Conservation (phyloP, 2,113 vertebrate species). For the cattle (Bos taurus) region DNA sequence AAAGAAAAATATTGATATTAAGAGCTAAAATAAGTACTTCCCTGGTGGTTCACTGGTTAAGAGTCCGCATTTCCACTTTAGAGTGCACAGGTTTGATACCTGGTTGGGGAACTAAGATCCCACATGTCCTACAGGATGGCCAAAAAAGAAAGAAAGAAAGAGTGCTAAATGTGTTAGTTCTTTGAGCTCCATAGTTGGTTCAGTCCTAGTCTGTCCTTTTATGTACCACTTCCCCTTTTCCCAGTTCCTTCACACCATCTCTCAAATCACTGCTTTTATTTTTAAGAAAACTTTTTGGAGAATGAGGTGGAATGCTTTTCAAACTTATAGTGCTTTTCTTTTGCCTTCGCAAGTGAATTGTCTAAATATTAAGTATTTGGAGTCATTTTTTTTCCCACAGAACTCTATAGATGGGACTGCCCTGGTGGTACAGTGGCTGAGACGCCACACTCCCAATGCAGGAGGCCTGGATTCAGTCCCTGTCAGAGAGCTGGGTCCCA, state of each 20-base stretch:
- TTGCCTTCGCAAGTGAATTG: background rate
- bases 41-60: background rate
- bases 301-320: background rate
- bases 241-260: accelerated
- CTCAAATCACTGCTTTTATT: background rate
- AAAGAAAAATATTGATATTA: background rate
- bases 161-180: background rate
- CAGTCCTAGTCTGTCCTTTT: background rate
- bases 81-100: background rate
- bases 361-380: background rate
- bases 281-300: background rate
- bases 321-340: background rate
- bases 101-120: background rate
- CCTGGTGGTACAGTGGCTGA: background rate
- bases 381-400: background rate
- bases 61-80: background rate
- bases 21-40: background rate
- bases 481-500: background rate
- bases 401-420: background rate
- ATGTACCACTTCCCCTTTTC: background rate
- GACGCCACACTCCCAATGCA: background rate
- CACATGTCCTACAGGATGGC: background rate
- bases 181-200: background rate
- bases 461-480: background rate
- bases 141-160: background rate